These are phyloP conservation scores for Microcebus lehilahytsara DNA, from an alignment of 2,113 vertebrate species.

Conservation along the genomic window DNA sequence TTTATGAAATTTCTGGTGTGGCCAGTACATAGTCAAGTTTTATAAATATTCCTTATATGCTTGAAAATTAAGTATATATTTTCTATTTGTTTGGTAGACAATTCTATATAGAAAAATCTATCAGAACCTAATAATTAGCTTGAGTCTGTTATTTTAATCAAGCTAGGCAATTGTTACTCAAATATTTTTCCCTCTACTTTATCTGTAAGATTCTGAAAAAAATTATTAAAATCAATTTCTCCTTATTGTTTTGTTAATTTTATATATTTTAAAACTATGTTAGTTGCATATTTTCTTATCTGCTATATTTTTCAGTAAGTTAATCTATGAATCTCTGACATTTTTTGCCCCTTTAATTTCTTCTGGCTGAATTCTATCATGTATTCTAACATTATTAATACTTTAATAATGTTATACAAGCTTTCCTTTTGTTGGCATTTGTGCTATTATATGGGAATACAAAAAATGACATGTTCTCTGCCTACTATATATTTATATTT, in stretches of 20 bases:
- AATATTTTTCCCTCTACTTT: neutral
- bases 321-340: neutral
- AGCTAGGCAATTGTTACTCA: neutral
- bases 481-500: neutral
- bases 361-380: conserved; percentile 28
- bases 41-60: neutral
- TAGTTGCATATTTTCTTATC: neutral
- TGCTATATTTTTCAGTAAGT: conserved; percentile 20
- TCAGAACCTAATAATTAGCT: neutral
- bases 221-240: neutral
- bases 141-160: neutral
- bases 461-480: neutral
- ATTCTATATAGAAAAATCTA: neutral
- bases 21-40: neutral
- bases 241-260: neutral
- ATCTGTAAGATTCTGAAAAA: neutral
- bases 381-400: too few species aligned
- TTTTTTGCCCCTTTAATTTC: neutral
- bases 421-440: neutral
- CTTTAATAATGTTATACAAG: neutral
- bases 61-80: conserved; percentile 1
- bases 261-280: neutral
- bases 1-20: conserved; percentile 1
- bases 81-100: neutral
- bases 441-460: neutral